phyloP scores from a whole-genome alignment of 2,888 invertebrate species.

The Hydrotaea cyrtoneurina region DNA sequence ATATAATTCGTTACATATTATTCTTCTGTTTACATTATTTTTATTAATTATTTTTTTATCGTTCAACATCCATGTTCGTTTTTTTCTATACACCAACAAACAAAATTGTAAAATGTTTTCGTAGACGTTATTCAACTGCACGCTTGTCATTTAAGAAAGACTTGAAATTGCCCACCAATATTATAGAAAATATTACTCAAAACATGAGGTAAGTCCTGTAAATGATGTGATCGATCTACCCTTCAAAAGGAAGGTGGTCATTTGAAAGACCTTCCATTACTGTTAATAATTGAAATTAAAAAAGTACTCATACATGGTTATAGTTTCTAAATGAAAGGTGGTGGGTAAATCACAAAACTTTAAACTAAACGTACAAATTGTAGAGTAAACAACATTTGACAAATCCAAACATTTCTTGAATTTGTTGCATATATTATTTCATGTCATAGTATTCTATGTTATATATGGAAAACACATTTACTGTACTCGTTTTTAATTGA shows the following conservation, averaged over 20 bases:
- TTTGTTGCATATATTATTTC: slow-evolving; percentile 27
- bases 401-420: not conserved
- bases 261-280: slow-evolving; percentile 47
- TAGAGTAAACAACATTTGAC: slow-evolving; percentile 29
- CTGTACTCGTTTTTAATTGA: not conserved
- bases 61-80: slow-evolving; percentile 49
- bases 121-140: slow-evolving; percentile 92
- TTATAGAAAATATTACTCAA: slow-evolving; percentile 87
- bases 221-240: slow-evolving; percentile 19
- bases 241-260: not conserved
- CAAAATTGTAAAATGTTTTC: slow-evolving; percentile 71
- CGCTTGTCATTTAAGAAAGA: slow-evolving; percentile 91
- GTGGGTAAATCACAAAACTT: slow-evolving; percentile 55
- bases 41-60: slow-evolving; percentile 52
- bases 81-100: slow-evolving; percentile 71
- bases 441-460: not conserved
- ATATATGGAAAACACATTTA: not conserved
- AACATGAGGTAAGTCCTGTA: slow-evolving; percentile 86
- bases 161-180: slow-evolving; percentile 89
- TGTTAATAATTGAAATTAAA: slow-evolving; percentile 56
- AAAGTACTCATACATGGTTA: slow-evolving; percentile 49
- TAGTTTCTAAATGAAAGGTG: slow-evolving; percentile 28
- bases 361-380: slow-evolving; percentile 37
- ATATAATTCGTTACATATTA: not conserved
- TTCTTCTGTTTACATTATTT: slow-evolving; percentile 54